Evolutionary conservation across 2,113 vertebrate genomes (phyloP), one percentile per base, ranked within the genome.

Genomic region (Okapia johnstoni): DNA sequence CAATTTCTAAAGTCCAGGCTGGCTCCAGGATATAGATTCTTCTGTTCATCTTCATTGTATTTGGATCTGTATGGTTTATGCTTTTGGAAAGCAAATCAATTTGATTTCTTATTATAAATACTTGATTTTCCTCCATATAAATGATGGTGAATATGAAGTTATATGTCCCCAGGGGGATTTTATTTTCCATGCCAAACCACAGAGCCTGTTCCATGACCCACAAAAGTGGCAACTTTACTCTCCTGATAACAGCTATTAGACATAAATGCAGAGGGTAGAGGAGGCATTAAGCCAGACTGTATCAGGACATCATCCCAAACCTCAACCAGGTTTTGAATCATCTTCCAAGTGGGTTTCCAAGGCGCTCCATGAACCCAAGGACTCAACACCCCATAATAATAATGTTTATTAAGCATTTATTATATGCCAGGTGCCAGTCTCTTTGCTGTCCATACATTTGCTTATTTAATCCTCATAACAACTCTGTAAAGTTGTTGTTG

Each of bases 141-240:
- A 92, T 0, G 8, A 73, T 73, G 43, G 23, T 50, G 55, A 83
- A 52, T n/a, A 60, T 16, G 77, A 96, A 83, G 77, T 54, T 90
- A 23, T 46, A 91, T 8, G 46, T 92, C 96, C 90, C 94, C 61
- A 43, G 94, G 87, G 97, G 30, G 57, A 70, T 84, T 91, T 84
- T 76, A 36, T 48, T 80, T 57, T 57, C 63, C 87, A 36, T 7
- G 87, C 96, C 95, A 97, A 96, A 90, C 97, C 96, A 6, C 95
- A 88, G 46, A 9, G 40, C 63, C 92, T 81, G 8, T 52, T 77
- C 48, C 4, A 61, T 6, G 63, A 87, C 52, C 25, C 7, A 40
- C 93, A 94, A 61, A 60, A 57, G 60, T 21, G 60, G 46, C 73
- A 26, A 43, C 86, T 89, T 95, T 86, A 58, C 81, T 81, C 52